Evolutionary conservation across 2,797 vertebrate species (phyloP).

Genomic region (Paramormyrops hopkinsi): DNA sequence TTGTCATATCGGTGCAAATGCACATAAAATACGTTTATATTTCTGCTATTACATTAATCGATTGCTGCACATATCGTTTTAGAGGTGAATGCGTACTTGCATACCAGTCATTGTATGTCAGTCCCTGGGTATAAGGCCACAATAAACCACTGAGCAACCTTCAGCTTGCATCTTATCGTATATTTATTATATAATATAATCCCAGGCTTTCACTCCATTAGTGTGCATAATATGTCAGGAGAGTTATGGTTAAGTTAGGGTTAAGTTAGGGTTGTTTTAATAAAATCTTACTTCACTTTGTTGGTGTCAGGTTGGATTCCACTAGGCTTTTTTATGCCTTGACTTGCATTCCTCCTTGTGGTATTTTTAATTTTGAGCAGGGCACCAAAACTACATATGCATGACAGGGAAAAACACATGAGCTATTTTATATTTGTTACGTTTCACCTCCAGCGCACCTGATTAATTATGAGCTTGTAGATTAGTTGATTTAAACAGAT

Average conservation of each 20-base stretch:
- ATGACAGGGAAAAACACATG: not conserved
- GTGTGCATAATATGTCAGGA: not conserved
- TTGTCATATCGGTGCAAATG: not conserved
- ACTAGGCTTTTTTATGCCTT: not conserved
- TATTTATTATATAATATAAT: not conserved
- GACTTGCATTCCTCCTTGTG: not conserved
- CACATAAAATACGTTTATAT: not conserved
- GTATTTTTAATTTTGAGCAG: not conserved
- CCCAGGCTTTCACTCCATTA: not conserved
- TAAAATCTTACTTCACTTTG: not conserved
- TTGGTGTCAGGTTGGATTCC: not conserved
- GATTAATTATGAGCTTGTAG: slow-evolving; percentile 9
- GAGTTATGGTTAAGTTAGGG: not conserved
- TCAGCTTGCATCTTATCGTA: not conserved
- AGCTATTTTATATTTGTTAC: slow-evolving; percentile 5
- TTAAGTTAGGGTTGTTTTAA: not conserved
- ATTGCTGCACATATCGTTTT: not conserved
- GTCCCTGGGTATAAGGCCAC: not conserved
- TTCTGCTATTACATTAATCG: not conserved
- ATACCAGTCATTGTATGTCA: not conserved
- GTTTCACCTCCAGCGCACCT: slow-evolving; percentile 7
- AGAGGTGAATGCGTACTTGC: not conserved
- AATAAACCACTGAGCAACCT: not conserved
- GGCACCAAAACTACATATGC: not conserved
- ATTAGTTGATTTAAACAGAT: slow-evolving; percentile 11